Evolutionary conservation across 1,140 invertebrate species (phyloP).

Genomic region (Eumaeus atala): DNA sequence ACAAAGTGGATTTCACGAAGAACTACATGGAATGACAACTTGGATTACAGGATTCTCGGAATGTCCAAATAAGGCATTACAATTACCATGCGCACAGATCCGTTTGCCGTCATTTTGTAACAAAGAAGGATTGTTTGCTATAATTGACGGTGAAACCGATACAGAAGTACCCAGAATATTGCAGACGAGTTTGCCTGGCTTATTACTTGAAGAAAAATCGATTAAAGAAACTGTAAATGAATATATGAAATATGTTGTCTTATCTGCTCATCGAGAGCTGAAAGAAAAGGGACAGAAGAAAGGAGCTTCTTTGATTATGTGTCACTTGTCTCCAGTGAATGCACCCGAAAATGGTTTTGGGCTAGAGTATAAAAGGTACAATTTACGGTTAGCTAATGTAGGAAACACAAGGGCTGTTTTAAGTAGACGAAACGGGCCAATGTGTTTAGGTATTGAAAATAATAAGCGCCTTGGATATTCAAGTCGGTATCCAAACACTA

Average conservation of each 20-base stretch:
- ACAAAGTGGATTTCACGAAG: constrained; percentile 74
- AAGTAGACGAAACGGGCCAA: constrained; percentile 77
- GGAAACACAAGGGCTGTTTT: constrained; percentile 83
- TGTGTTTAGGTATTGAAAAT: constrained; percentile 74
- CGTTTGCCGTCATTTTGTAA: constrained; percentile 85
- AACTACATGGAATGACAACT: constrained; percentile 75
- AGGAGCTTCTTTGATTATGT: constrained; percentile 81
- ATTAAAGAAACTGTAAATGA: constrained; percentile 85
- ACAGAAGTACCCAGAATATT: constrained; percentile 80
- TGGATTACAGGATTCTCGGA: constrained; percentile 90
- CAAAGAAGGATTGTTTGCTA: constrained; percentile 85
- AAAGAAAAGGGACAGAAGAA: constrained; percentile 82
- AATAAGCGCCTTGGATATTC: constrained; percentile 79
- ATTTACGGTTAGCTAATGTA: constrained; percentile 81
- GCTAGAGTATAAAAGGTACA: constrained; percentile 71
- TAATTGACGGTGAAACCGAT: constrained; percentile 86
- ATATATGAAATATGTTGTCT: constrained; percentile 88
- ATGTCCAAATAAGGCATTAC: constrained; percentile 83
- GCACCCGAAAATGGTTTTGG: constrained; percentile 68
- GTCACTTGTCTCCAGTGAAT: constrained; percentile 80
- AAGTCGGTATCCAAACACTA: constrained; percentile 77
- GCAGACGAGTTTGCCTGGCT: constrained; percentile 82
- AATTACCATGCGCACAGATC: constrained; percentile 84
- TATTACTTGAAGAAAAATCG: constrained; percentile 84
- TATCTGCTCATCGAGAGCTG: constrained; percentile 84